These are phyloP conservation scores for Tachycineta bicolor DNA, from an alignment of 2,113 vertebrate species.

Conservation along the genomic window DNA sequence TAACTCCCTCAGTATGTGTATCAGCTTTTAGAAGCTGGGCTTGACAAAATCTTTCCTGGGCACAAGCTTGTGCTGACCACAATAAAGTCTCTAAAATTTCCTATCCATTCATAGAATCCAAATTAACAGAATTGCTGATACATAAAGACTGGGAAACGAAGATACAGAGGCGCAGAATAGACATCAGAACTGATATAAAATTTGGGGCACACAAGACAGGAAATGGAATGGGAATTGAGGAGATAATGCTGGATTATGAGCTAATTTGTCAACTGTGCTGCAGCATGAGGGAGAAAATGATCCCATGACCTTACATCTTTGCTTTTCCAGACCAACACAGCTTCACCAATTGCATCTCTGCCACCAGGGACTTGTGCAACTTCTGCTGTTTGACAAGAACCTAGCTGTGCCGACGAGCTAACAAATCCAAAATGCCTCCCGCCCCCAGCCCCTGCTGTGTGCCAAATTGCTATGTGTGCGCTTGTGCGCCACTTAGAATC, in stretches of 20 bases:
- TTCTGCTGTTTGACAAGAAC: conserved; percentile 53
- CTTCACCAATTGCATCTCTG: background rate
- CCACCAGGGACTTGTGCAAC: conserved; percentile 25
- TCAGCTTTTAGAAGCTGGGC: background rate
- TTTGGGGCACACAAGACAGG: background rate
- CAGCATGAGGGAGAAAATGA: background rate
- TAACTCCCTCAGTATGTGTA: accelerated
- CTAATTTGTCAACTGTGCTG: background rate
- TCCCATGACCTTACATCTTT: background rate
- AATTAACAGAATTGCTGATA: background rate
- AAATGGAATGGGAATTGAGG: background rate
- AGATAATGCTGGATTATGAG: background rate
- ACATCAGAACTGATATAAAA: background rate
- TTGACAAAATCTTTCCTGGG: background rate
- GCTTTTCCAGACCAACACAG: background rate
- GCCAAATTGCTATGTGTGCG: conserved; percentile 48
- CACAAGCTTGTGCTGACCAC: background rate
- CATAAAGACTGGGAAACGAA: background rate
- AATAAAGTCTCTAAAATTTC: background rate
- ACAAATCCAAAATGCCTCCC: conserved; percentile 58
- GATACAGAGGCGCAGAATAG: background rate
- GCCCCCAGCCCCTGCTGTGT: conserved; percentile 43
- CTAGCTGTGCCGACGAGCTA: conserved; percentile 52
- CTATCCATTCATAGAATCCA: background rate
- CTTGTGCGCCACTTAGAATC: conserved; percentile 30